Evolutionary conservation across 2,113 vertebrate species (phyloP).

Genomic region (Hydropotes inermis): DNA sequence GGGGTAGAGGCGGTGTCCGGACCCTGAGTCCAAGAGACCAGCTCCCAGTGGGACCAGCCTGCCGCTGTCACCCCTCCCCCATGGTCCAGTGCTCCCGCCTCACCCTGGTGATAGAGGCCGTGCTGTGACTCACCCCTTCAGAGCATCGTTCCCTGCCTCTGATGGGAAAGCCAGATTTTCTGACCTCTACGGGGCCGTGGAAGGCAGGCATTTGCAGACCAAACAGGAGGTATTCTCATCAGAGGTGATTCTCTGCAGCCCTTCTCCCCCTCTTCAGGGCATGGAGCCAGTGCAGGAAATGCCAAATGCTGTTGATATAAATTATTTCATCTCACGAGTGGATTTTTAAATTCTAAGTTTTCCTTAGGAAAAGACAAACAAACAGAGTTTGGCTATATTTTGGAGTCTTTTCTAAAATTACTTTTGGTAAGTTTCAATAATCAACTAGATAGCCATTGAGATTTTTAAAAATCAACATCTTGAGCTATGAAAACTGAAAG

Average conservation of each 20-base stretch:
- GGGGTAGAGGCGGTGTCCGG: accelerated
- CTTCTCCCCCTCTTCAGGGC: background rate
- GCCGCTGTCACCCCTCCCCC: too few relatives aligned
- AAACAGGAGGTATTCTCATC: background rate
- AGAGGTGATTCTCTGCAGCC: background rate
- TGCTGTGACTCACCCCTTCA: background rate
- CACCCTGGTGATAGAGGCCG: accelerated
- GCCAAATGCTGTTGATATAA: background rate
- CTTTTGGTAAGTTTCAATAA: background rate
- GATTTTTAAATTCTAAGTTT: background rate
- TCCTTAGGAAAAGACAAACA: background rate
- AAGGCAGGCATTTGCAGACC: background rate
- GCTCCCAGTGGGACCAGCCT: too few relatives aligned
- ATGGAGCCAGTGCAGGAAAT: accelerated
- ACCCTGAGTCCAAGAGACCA: background rate
- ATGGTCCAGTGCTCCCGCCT: accelerated
- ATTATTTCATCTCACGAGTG: accelerated
- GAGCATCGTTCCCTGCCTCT: background rate
- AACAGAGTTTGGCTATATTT: background rate
- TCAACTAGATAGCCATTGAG: background rate
- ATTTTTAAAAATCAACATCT: background rate
- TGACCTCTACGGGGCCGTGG: background rate
- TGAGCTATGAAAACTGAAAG: background rate
- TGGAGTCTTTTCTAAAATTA: background rate
- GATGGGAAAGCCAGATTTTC: background rate